A percentile compares a stretch with the other conserved stretches of the same genome.
Evolutionary conservation across 2,888 invertebrate genomes (phyloP).

Genomic region (Xestoiulus laeticollis): DNA sequence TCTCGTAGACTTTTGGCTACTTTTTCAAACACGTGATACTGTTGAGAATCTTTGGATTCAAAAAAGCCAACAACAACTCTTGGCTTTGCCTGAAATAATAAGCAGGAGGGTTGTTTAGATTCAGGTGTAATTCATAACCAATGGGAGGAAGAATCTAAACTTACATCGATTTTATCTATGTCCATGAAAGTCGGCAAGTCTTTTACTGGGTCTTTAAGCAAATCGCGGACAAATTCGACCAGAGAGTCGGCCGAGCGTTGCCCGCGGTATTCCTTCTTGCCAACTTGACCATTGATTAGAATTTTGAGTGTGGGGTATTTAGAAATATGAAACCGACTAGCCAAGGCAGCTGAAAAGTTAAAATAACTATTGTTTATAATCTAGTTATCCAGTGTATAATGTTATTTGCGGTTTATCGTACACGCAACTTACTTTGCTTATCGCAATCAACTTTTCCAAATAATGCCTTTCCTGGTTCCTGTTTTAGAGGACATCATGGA

Average conservation of each 20-base stretch:
- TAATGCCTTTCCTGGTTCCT: slow-evolving; percentile 78
- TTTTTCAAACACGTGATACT: slow-evolving; percentile 81
- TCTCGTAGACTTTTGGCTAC: slow-evolving; percentile 90
- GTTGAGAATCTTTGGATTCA: slow-evolving; percentile 79
- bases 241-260: slow-evolving; percentile 90
- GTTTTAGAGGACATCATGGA: slow-evolving; percentile 45
- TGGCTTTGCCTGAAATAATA: slow-evolving; percentile 67
- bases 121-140: neutral
- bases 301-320: slow-evolving; percentile 99
- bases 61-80: slow-evolving; percentile 91
- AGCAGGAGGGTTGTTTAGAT: neutral
- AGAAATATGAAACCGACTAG: slow-evolving; percentile 91
- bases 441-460: slow-evolving; percentile 99
- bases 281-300: slow-evolving; percentile 88
- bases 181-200: slow-evolving; percentile 79
- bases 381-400: neutral
- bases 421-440: slow-evolving; percentile 74
- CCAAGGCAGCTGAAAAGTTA: slow-evolving; percentile 72
- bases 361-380: neutral
- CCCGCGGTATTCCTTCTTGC: slow-evolving; percentile 90
- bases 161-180: slow-evolving; percentile 75
- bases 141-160: slow-evolving; percentile 54
- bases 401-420: too few species aligned
- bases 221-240: slow-evolving; percentile 85
- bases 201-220: slow-evolving; percentile 84